These are phyloP conservation scores for Tetragonisca angustula DNA, from an alignment of 2,888 invertebrate genomes.

Conservation along the genomic window DNA sequence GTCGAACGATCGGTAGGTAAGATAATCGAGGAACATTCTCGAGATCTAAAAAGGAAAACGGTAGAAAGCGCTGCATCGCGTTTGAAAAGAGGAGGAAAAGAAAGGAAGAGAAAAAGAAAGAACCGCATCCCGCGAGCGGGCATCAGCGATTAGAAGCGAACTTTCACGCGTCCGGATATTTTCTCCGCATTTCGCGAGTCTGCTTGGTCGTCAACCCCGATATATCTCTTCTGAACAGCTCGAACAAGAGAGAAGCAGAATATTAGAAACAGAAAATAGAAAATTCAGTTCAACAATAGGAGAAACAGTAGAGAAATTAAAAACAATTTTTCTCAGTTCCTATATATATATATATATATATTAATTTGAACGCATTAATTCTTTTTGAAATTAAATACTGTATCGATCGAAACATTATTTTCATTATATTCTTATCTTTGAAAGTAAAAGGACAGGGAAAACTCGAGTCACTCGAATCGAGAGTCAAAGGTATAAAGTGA, in stretches of 20 bases:
- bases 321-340: background rate
- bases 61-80: constrained; percentile 61
- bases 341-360: too few species aligned
- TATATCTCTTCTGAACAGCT: background rate
- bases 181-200: constrained; percentile 57
- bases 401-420: too few species aligned
- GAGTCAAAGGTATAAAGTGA: too few species aligned
- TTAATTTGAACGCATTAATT: too few species aligned
- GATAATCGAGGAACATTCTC: constrained; percentile 13
- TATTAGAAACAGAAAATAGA: background rate
- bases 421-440: too few species aligned
- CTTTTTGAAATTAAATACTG: too few species aligned
- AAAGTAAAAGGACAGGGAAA: too few species aligned
- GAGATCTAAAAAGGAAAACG: constrained; percentile 59
- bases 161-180: constrained; percentile 67
- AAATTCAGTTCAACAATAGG: background rate
- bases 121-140: constrained; percentile 61
- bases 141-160: constrained; percentile 63
- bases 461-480: too few species aligned
- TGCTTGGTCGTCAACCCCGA: background rate
- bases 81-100: constrained; percentile 38
- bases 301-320: background rate
- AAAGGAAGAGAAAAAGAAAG: too few species aligned
- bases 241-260: background rate
- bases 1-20: constrained; percentile 1